A percentile compares a stretch with the other conserved stretches of the same genome.
These are phyloP conservation scores for Aphis craccivora DNA, from an alignment of 1,140 invertebrate species.

Conservation along the genomic window DNA sequence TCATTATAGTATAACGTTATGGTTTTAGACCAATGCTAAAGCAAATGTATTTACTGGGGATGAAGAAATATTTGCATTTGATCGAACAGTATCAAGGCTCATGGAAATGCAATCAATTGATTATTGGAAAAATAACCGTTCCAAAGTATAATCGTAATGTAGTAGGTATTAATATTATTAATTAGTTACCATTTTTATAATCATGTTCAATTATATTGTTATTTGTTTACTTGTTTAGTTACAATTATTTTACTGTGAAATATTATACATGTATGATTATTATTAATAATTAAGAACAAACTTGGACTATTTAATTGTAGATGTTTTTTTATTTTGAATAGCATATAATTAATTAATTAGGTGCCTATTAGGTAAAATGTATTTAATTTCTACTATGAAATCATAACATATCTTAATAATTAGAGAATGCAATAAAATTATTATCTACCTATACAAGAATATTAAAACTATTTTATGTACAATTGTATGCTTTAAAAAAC, in stretches of 20 bases:
- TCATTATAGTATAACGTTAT: background rate
- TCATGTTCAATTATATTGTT: background rate
- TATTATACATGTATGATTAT: background rate
- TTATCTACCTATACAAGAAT: background rate
- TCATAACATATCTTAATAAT: background rate
- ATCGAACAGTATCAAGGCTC: constrained; percentile 89
- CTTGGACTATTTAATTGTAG: background rate
- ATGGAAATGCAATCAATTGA: constrained; percentile 94
- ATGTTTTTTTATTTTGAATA: background rate
- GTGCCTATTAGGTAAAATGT: background rate
- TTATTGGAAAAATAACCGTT: constrained; percentile 79
- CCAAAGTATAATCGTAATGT: constrained; percentile 23
- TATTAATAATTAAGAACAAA: background rate
- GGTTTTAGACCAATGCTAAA: constrained; percentile 69
- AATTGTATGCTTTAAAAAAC: background rate
- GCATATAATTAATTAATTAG: background rate
- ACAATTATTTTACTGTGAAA: background rate
- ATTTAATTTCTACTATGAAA: background rate
- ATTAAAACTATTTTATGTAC: background rate
- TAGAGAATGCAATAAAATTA: background rate
- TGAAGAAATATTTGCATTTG: constrained; percentile 97
- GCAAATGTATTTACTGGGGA: constrained; percentile 95
- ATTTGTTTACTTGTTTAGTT: background rate
- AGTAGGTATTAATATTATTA: background rate
- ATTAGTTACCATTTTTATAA: constrained; percentile 22